A percentile compares a stretch with the other conserved stretches of the same genome.
Evolutionary conservation across 2,113 vertebrate species (phyloP).

Genomic region (Gallinago paraguaiae): DNA sequence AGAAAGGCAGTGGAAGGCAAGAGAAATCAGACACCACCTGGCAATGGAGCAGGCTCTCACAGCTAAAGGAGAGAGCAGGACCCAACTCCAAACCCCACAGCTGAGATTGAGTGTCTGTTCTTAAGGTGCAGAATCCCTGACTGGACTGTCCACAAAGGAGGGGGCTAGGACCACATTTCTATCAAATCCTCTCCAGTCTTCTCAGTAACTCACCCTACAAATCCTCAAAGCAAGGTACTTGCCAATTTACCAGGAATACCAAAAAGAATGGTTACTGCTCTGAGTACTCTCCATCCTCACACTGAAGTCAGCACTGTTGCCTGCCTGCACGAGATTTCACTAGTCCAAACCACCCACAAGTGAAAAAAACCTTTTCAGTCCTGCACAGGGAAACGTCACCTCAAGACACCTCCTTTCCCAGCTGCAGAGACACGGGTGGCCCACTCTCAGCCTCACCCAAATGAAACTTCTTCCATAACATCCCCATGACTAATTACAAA

Average conservation of each 20-base stretch:
- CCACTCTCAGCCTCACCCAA: background rate
- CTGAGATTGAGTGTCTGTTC: background rate
- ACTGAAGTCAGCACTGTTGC: background rate
- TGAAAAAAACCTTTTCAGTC: background rate
- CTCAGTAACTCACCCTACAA: background rate
- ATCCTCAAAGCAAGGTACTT: background rate
- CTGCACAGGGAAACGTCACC: background rate
- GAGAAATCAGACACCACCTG: background rate
- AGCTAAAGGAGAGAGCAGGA: background rate
- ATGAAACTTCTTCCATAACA: background rate
- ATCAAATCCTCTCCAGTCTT: background rate
- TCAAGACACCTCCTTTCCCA: background rate
- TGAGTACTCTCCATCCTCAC: background rate
- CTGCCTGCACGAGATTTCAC: background rate
- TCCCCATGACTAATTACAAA: background rate
- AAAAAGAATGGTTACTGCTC: background rate
- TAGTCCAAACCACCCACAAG: background rate
- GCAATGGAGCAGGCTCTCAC: background rate
- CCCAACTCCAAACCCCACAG: background rate
- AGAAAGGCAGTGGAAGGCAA: background rate
- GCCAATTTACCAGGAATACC: background rate
- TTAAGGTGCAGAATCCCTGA: background rate
- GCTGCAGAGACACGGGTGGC: background rate
- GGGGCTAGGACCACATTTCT: background rate
- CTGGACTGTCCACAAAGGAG: fast-evolving